Evolutionary conservation across 2,888 invertebrate genomes (phyloP), one percentile per base, ranked within the genome.

Genomic region (Polydrusus pterygomalis): DNA sequence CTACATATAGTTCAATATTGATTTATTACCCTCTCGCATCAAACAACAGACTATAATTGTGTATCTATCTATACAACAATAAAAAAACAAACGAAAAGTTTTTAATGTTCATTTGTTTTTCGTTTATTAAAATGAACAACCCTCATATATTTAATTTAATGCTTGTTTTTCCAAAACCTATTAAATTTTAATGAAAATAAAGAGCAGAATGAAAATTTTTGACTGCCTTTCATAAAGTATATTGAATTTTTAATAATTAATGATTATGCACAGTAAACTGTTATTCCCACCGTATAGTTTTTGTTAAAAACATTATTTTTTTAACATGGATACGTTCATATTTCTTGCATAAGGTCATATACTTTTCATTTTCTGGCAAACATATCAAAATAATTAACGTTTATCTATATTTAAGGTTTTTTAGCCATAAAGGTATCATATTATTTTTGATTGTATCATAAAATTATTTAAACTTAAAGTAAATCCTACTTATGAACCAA

Each of bases 401-500:
- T 25, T 25, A 5, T 25, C 1, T 25, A 25, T 25, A 3, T 25
- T 25, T 25, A 25, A 5, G 25, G 1, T 25, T n/a, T n/a, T n/a
- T n/a, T n/a, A n/a, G n/a, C 25, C 5, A 5, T 25, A 25, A 25
- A 25, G 5, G 25, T 25, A 25, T n/a, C n/a, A n/a, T n/a, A n/a
- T n/a, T n/a, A n/a, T n/a, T 40, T 11, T 7, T 2, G 40, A 6
- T 40, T 40, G 40, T 40, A 2, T 11, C 2, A 9, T 11, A 45
- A 2, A 67, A 51, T 54, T n/a, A 67, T 25, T 25, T 25, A 5
- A 51, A 40, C 17, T 43, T 2, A 15, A 11, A 51, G 8, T 68
- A 20, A 49, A 68, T 54, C 38, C 43, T 11, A 38, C 49, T 65
- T 65, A 65, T 51, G n/a, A 17, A 51, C 25, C 17, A 67, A 67